Evolutionary conservation across 2,888 invertebrate species (phyloP), one percentile per base, ranked within the genome.

Genomic region (Mythimna vitellina): DNA sequence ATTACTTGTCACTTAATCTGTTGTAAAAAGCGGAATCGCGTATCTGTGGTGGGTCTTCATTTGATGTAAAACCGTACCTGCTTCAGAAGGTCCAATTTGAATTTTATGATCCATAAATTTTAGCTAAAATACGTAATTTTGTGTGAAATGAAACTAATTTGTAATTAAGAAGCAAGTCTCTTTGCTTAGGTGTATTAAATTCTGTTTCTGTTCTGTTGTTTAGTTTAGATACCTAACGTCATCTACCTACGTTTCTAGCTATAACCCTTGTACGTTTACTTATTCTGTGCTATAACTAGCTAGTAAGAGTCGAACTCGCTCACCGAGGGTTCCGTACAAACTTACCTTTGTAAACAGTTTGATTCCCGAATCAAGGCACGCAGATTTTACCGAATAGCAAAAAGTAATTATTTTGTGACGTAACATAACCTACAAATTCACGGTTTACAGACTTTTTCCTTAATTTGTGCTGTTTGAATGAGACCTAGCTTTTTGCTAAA

Each of bases 21-120:
- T 54, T 60, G 65, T 82, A 61, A 80, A 82, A 75, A 35, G 10
- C 35, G 42, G 65, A 69, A 74, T 67, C 46, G 74, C 73, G 75
- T 79, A 78, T 75, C 76, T 42, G 79, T 65, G 86, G 86, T 80
- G 67, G 83, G 84, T 86, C 84, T 35, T 38, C 57, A 63, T 38
- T 54, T 62, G 10, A 61, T 60, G 22, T 65, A 56, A 62, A 74
- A 65, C 58, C 29, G 65, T 62, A 42, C 62, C 68, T 60, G 29
- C 29, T 25, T 10, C 58, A 35, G 65, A 82, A 70, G 56, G 22
- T 60, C 53, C 58, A 51, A 78, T 82, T 71, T 71, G 9, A 57
- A 49, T 82, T 85, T 86, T 79, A 86, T 35, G 68, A 64, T 12
- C 70, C 8, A 73, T 86, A 86, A 84, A 83, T 83, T 84, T 78